A percentile compares a stretch with the other conserved stretches of the same genome.
These are phyloP conservation scores for Dendroctonus valens DNA, from an alignment of 1,140 invertebrate genomes.

Conservation along the genomic window DNA sequence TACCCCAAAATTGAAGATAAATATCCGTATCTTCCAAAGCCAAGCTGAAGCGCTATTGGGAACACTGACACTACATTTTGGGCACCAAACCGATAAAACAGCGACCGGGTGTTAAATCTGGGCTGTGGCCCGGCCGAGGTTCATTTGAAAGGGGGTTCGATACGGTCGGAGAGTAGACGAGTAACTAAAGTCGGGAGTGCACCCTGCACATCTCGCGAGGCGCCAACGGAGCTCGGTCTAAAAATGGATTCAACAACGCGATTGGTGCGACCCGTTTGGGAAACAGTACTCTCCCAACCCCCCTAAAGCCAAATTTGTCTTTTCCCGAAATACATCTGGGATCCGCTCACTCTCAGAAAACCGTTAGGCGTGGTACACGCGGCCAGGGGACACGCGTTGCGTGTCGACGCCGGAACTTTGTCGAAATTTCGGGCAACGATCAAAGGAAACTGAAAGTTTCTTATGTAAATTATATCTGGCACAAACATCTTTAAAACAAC, in stretches of 20 bases:
- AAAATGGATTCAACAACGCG: slow-evolving; percentile 56
- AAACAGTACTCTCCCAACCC: slow-evolving; percentile 42
- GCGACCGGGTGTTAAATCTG: slow-evolving; percentile 1
- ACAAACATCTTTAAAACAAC: too few species aligned
- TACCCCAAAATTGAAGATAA: too few species aligned
- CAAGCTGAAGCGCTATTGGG: too few species aligned
- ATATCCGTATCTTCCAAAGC: too few species aligned
- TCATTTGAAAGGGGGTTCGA: slow-evolving; percentile 2
- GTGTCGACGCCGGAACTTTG: neutral
- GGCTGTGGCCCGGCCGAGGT: slow-evolving; percentile 4
- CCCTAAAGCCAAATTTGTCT: slow-evolving; percentile 72
- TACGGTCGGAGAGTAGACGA: slow-evolving; percentile 16
- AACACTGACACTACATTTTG: too few species aligned
- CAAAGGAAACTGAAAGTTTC: too few species aligned
- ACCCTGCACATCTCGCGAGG: slow-evolving; percentile 17
- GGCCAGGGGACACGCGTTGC: neutral
- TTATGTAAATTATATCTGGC: too few species aligned
- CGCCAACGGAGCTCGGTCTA: slow-evolving; percentile 49
- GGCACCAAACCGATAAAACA: neutral
- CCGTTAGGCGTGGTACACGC: slow-evolving; percentile 15
- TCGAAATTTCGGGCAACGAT: neutral
- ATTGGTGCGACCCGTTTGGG: slow-evolving; percentile 46
- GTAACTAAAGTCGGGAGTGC: slow-evolving; percentile 24
- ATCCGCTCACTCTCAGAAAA: slow-evolving; percentile 30
- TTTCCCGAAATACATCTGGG: slow-evolving; percentile 72